These are phyloP conservation scores for Ostrea edulis DNA, from an alignment of 1,140 invertebrate genomes.

Conservation along the genomic window DNA sequence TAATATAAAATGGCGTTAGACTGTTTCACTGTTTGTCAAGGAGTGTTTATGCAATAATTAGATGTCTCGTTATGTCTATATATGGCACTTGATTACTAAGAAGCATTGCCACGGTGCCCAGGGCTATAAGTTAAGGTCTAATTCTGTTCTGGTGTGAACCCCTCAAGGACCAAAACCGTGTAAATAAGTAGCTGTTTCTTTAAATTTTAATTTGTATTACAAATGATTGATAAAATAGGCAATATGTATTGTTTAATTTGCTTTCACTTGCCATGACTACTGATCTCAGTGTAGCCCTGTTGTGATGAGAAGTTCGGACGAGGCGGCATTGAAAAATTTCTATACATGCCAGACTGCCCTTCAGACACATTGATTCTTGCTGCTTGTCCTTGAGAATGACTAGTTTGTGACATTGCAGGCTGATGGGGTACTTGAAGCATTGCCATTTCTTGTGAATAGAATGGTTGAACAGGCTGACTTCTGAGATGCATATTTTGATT, in stretches of 20 bases:
- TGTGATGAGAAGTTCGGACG: not conserved
- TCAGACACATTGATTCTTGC: not conserved
- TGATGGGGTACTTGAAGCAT: not conserved
- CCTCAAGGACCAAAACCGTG: too few relatives aligned
- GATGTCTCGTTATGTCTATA: too few relatives aligned
- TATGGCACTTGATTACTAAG: too few relatives aligned
- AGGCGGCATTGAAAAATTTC: not conserved
- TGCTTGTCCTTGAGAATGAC: not conserved
- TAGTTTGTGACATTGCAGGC: not conserved
- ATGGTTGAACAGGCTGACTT: not conserved
- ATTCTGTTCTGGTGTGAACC: too few relatives aligned
- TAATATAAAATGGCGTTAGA: too few relatives aligned
- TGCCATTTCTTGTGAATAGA: not conserved
- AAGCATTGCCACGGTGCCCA: too few relatives aligned
- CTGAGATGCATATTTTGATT: not conserved
- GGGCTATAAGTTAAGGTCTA: too few relatives aligned
- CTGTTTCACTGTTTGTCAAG: too few relatives aligned
- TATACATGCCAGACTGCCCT: not conserved
- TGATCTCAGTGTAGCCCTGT: not conserved
- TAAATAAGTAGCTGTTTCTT: too few relatives aligned
- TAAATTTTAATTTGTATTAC: too few relatives aligned
- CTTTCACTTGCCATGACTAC: not conserved
- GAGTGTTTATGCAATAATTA: too few relatives aligned
- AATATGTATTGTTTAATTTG: not conserved
- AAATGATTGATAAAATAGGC: too few relatives aligned